Base-by-base conservation (phyloP, 1,140 invertebrate genomes). In the Drosophila takahashii region DNA sequence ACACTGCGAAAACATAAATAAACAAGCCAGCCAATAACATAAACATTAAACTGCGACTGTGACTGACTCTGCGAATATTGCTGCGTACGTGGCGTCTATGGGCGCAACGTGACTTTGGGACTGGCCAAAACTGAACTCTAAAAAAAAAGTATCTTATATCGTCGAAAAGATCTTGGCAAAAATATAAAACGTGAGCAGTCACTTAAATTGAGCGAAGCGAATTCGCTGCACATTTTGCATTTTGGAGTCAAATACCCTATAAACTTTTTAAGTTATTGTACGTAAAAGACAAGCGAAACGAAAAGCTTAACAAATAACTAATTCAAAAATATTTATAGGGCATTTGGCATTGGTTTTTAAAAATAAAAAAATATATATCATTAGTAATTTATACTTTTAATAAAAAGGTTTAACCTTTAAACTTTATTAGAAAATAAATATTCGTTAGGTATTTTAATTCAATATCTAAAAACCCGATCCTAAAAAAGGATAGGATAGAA, bases 141-240 rank as follows among this genome's bases (percentile, higher is more conserved):
- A 34, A 22, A 32, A 69, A 52, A 4, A 48, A 70, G 67, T 39
- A 15, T 57, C 57, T 34, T 48, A 27, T 57, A 71, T 79, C 76
- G 54, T 2, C 1, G 18, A 69, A 66, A 73, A 65, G 54, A 84
- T 85, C 81, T 62, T 45, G 29, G 42, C 51, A 61, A 22, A 66
- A 78, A 69, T 39, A 56, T 51, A 60, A 87, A 81, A 81, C 81
- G 81, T 85, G 81, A 85, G 81, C 76, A 73, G 76, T 41, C 76
- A 79, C 81, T 81, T 62, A 61, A 76, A 78, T 81, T 77, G 62
- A 73, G 61, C 59, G 48, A 22, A 44, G 11, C 45, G 45, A 56
- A 75, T 75, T 39, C 32, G 42, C n/a, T 75, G 72, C 59, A 75
- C 47, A 71, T 73, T 74, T 74, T 74, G 69, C 36, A 48, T 74